Evolutionary conservation across 2,888 invertebrate species (phyloP), one percentile per base, ranked within the genome.

Genomic region (Calameuta idolon): DNA sequence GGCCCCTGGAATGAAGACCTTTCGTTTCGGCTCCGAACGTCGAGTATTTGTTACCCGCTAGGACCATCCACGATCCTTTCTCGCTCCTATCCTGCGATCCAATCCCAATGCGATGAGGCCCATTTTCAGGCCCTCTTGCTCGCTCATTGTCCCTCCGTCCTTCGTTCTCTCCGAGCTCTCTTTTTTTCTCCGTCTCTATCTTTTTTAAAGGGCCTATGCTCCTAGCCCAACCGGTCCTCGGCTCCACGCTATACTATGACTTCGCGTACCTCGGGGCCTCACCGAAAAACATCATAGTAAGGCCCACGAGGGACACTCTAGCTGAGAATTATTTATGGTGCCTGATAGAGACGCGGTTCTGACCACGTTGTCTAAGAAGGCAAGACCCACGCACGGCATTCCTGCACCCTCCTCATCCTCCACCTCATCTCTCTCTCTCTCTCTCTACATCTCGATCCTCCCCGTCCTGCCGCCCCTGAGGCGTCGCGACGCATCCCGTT

Each of bases 261-360:
- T 69, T n/a, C 0, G 71, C 69, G 23, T 30, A 40, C 69, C 75
- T 37, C 77, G 69, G 75, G 75, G 77, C 69, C 75, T 75, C 69
- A 77, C 80, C 79, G 82, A 82, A 79, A 81, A 83, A 80, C 78
- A 80, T 79, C 80, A 81, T 80, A 80, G 79, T 77, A 80, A 84
- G 79, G 83, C 82, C 80, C 79, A 77, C 76, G 76, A 80, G 79
- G 81, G 79, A 81, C 80, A 81, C 79, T 79, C 69, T 80, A 82
- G 77, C 55, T 69, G 68, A 87, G 90, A 89, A 91, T 91, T 91
- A 91, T 91, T 91, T 91, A 90, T 90, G 91, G 89, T 90, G 88
- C 88, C 89, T 91, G 91, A 91, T 91, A 91, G 91, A 91, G 91
- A 91, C 88, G 89, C 90, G 90, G 88, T 85, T 87, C 85, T 83